These are phyloP conservation scores for Passerina amoena DNA, from an alignment of 2,113 vertebrate genomes.

Conservation along the genomic window DNA sequence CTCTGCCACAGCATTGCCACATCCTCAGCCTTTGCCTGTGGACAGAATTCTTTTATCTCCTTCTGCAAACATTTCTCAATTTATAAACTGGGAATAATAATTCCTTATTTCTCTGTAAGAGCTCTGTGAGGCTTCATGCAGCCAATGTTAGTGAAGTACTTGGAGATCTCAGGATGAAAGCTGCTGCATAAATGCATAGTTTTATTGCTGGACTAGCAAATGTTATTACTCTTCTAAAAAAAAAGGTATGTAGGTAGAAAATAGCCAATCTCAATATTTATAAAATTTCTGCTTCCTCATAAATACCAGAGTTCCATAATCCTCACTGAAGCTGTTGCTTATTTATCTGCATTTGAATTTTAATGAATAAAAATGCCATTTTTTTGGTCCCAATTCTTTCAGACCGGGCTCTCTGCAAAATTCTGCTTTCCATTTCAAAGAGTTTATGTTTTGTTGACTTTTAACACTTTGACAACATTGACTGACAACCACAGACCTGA, in stretches of 20 bases:
- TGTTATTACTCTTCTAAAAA: slow-evolving; percentile 7
- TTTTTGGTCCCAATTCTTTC: neutral
- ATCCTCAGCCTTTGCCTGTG: neutral
- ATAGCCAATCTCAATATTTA: slow-evolving; percentile 68
- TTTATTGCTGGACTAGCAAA: slow-evolving; percentile 41
- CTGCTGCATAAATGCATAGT: slow-evolving; percentile 30
- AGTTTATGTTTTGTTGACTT: neutral
- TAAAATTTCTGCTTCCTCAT: slow-evolving; percentile 48
- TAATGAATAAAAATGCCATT: slow-evolving; percentile 42
- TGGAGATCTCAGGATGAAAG: slow-evolving; percentile 34
- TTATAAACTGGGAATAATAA: slow-evolving; percentile 10
- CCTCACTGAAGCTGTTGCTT: slow-evolving; percentile 21
- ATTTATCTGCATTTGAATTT: slow-evolving; percentile 64
- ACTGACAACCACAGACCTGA: neutral
- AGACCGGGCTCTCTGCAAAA: neutral
- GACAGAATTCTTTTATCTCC: neutral
- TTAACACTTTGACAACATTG: neutral
- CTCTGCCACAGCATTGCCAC: neutral
- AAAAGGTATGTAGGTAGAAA: slow-evolving; percentile 34
- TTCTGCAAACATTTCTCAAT: slow-evolving; percentile 2
- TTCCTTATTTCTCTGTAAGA: neutral
- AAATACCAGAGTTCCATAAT: slow-evolving; percentile 47
- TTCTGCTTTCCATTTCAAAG: slow-evolving; percentile 52
- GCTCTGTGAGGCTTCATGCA: slow-evolving; percentile 1
- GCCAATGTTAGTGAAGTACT: neutral